phyloP scores from a whole-genome alignment of 2,888 invertebrate species.

The Anorthoa munda region DNA sequence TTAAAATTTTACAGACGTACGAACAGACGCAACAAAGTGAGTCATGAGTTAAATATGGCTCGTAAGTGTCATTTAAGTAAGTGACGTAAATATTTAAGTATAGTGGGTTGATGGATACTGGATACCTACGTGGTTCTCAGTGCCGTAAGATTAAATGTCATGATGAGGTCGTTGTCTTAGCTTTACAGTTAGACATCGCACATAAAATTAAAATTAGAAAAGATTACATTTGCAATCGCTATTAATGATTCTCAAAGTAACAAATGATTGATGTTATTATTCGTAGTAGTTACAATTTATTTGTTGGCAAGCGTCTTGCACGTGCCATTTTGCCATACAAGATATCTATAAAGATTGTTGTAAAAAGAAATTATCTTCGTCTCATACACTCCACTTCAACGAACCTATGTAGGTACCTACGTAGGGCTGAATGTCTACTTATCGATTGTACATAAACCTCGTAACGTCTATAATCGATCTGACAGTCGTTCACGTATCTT shows the following conservation, averaged over 20 bases:
- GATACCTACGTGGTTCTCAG: neutral
- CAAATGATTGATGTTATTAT: constrained; percentile 10
- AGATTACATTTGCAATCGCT: neutral
- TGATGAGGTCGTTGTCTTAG: neutral
- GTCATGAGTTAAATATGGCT: constrained; percentile 41
- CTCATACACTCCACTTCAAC: constrained; percentile 4
- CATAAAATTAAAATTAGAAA: neutral
- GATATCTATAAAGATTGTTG: constrained; percentile 10
- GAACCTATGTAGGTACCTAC: constrained; percentile 3
- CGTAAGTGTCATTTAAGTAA: constrained; percentile 25
- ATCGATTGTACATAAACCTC: constrained; percentile 55
- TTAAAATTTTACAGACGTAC: constrained; percentile 27
- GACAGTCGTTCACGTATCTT: constrained; percentile 27
- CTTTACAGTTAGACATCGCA: neutral
- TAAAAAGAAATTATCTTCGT: constrained; percentile 27
- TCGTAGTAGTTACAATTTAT: constrained; percentile 7
- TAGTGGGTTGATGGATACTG: neutral
- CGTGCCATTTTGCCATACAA: constrained; percentile 32
- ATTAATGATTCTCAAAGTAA: neutral
- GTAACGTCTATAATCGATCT: constrained; percentile 51
- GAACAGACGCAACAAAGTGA: constrained; percentile 33
- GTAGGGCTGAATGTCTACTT: constrained; percentile 40
- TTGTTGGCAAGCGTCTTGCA: constrained; percentile 47
- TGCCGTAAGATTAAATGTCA: constrained; percentile 4
- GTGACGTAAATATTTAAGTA: constrained; percentile 26